These are phyloP conservation scores for Mionectes olivaceus DNA, from an alignment of 2,797 vertebrate genomes.

Conservation along the genomic window DNA sequence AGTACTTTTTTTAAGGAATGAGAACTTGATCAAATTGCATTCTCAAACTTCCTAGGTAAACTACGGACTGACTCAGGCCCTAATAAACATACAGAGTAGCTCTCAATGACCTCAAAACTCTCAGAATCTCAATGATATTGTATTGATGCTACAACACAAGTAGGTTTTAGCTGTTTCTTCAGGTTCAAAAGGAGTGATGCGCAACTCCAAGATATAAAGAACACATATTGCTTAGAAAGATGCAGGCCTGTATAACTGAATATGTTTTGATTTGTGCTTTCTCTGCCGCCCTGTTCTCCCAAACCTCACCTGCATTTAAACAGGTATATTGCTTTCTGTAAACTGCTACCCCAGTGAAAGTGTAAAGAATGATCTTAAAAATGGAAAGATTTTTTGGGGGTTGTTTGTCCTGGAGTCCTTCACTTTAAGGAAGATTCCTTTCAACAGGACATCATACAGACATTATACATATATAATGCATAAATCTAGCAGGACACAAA, in stretches of 20 bases:
- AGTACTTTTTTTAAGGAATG: neutral
- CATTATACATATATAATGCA: neutral
- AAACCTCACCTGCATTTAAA: neutral
- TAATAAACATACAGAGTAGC: neutral
- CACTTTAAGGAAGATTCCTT: neutral
- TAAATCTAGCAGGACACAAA: neutral
- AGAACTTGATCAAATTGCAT: neutral
- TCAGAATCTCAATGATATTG: neutral
- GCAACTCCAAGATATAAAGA: neutral
- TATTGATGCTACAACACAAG: neutral
- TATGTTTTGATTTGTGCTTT: neutral
- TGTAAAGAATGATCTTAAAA: neutral
- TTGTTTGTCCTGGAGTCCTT: neutral
- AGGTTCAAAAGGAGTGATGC: neutral
- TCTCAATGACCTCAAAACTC: neutral
- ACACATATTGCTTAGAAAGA: neutral
- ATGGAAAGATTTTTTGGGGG: neutral
- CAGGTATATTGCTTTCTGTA: neutral
- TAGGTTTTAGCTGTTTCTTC: neutral
- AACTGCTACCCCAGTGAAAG: neutral
- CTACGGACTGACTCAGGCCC: neutral
- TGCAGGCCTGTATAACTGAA: neutral
- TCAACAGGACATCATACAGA: neutral
- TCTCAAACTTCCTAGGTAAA: neutral
- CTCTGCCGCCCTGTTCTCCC: accelerated